Base-by-base conservation (phyloP, 2,888 invertebrate species). In the Pheosia gnoma region DNA sequence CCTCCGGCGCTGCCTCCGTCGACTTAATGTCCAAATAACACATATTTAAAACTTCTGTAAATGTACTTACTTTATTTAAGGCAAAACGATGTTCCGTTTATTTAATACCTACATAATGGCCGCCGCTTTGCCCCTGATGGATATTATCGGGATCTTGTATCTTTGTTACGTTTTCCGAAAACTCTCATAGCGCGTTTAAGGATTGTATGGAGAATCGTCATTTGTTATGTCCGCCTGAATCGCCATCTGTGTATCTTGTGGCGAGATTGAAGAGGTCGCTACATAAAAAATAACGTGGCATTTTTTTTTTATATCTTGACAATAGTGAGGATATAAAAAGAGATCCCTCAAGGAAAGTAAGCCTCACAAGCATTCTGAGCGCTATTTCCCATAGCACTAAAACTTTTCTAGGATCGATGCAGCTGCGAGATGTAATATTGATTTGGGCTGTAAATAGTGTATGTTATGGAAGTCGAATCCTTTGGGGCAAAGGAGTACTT, bases 391-490 rank as follows among this genome's bases (percentile, higher is more conserved):
- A 8, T 47, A 4, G 47, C 11, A 47, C 8, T 76, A 76, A 77
- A 82, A 84, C 79, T 80, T 82, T 78, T 75, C 73, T 74, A 75
- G 76, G 70, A 70, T 78, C 80, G 71, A 75, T 84, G 84, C 89
- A 86, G 85, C 86, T 83, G 86, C 84, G 83, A 84, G 83, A 80
- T 80, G 81, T 82, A 78, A 81, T 89, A 90, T 91, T 90, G 91
- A 91, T 91, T 91, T 79, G 84, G 81, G 85, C 85, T 81, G 88
- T 89, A 90, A 88, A 90, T 88, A 89, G 87, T 39, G 3, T 3
- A 5, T 80, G 78, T 82, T 87, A 88, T 86, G 84, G 83, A 83
- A 88, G 83, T 88, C 73, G 83, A 87, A 78, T 87, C 90, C 87
- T 77, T 77, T 72, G 88, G 86, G 89, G 78, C 77, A 67, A 63